A percentile compares a stretch with the other conserved stretches of the same genome.
These are phyloP conservation scores for Macrosteles quadrilineatus DNA, from an alignment of 1,140 invertebrate species.

Conservation along the genomic window DNA sequence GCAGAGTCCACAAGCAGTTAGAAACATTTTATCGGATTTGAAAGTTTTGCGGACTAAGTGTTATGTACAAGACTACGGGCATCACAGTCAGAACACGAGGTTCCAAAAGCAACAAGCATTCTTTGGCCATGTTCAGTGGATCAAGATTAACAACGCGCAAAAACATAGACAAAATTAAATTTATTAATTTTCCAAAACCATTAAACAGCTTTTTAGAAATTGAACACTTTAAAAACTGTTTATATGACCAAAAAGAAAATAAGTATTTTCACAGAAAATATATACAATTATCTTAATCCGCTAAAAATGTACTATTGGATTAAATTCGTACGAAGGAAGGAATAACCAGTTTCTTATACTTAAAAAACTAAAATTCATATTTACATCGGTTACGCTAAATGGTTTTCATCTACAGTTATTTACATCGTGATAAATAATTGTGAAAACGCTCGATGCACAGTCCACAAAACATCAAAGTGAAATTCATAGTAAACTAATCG, in stretches of 20 bases:
- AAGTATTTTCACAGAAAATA: conserved; percentile 36
- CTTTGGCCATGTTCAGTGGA: conserved; percentile 3
- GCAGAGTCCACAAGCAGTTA: neutral
- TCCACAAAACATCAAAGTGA: conserved; percentile 17
- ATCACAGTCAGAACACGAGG: neutral
- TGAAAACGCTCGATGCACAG: conserved; percentile 19
- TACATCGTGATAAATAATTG: conserved; percentile 28
- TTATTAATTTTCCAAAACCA: conserved; percentile 36
- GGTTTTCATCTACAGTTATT: conserved; percentile 31
- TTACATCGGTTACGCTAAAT: conserved; percentile 25
- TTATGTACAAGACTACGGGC: conserved; percentile 9
- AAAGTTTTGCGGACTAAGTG: no score
- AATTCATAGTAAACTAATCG: conserved; percentile 20
- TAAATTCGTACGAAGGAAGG: conserved; percentile 35
- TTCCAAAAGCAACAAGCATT: conserved; percentile 1
- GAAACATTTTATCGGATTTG: no score
- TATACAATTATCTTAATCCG: conserved; percentile 34
- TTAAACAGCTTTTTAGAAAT: conserved; percentile 33
- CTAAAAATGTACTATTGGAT: conserved; percentile 35
- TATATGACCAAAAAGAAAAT: conserved; percentile 18
- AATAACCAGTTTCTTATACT: conserved; percentile 22
- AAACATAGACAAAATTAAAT: conserved; percentile 36
- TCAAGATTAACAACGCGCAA: conserved; percentile 29
- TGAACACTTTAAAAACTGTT: conserved; percentile 37
- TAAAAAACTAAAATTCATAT: conserved; percentile 30